Percentiles rank a stretch among this genome's conserved stretches.
phyloP scores from a whole-genome alignment of 2,888 invertebrate genomes.

The Pollenia amentaria region DNA sequence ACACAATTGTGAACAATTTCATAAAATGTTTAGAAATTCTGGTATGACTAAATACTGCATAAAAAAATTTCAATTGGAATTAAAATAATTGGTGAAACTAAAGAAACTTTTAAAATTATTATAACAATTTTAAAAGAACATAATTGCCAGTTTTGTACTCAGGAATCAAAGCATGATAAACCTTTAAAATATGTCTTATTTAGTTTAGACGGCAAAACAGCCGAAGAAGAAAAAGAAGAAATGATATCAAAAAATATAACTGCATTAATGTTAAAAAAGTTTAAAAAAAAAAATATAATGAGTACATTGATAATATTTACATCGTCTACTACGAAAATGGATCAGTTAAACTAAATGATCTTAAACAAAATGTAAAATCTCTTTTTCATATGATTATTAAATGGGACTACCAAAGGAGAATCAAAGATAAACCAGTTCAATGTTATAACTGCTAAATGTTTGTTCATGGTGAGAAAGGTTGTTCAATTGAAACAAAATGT shows the following conservation, averaged over 20 bases:
- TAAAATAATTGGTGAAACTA: no score
- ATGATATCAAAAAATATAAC: constrained; percentile 61
- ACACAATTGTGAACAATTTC: no score
- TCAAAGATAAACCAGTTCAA: constrained; percentile 66
- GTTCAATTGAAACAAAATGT: constrained; percentile 56
- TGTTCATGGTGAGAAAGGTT: constrained; percentile 64
- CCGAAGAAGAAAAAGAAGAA: constrained; percentile 51
- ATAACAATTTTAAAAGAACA: no score
- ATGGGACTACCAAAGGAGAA: constrained; percentile 65
- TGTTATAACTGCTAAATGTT: constrained; percentile 71
- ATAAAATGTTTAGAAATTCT: no score
- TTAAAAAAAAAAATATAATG: constrained; percentile 48
- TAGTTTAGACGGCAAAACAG: constrained; percentile 48
- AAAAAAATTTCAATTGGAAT: no score
- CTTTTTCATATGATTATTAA: constrained; percentile 58
- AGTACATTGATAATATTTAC: constrained; percentile 55
- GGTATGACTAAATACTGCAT: no score
- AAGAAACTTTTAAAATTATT: no score
- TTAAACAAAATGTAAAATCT: constrained; percentile 56
- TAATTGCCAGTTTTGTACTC: constrained; percentile 56
- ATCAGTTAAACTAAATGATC: constrained; percentile 46
- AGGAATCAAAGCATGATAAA: constrained; percentile 52
- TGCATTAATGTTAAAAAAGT: constrained; percentile 64
- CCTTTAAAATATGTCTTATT: constrained; percentile 69
- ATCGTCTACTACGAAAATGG: no score